Evolutionary conservation across 2,113 vertebrate species (phyloP).

Genomic region (Burhinus oedicnemus): DNA sequence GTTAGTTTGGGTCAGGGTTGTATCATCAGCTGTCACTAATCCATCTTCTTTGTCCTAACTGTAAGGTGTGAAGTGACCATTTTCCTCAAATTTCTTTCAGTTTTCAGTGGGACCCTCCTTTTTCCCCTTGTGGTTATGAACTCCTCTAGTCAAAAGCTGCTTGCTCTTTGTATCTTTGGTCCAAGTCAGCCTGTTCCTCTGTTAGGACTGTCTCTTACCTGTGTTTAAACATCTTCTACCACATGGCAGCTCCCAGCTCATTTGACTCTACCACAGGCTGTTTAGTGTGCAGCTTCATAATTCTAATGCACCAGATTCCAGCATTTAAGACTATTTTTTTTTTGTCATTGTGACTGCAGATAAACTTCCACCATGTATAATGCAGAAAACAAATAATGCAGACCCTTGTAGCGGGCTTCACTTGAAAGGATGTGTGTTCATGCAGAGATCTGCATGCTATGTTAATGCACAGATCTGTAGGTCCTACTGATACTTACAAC

Average conservation of each 20-base stretch:
- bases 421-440: background rate
- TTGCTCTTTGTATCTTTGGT: background rate
- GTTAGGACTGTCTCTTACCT: background rate
- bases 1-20: background rate
- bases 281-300: background rate
- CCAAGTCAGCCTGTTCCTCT: background rate
- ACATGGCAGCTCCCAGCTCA: background rate
- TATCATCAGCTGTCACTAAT: background rate
- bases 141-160: background rate
- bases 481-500: background rate
- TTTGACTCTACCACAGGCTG: background rate
- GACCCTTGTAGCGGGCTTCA: background rate
- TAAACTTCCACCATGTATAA: background rate
- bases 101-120: background rate
- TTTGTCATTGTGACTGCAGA: background rate
- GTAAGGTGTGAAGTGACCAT: background rate
- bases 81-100: background rate
- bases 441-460: background rate
- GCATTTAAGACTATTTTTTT: background rate
- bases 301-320: background rate
- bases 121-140: background rate
- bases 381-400: background rate
- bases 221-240: background rate
- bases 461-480: background rate
- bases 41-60: background rate